Evolutionary conservation across 2,888 invertebrate species (phyloP).

Genomic region (Sinopyrophorus schimmeli): DNA sequence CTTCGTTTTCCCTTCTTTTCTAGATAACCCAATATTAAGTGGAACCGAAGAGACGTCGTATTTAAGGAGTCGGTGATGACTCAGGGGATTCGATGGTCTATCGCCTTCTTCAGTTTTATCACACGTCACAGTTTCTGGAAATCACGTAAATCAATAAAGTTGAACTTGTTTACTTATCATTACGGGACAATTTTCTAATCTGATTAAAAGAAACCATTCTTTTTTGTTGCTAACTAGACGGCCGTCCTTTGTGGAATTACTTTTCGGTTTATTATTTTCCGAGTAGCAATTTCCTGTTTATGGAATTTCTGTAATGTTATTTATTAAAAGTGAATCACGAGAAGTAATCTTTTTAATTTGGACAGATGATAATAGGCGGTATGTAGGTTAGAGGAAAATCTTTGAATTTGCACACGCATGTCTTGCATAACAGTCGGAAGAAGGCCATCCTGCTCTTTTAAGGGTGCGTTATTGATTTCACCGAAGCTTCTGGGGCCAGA

Average conservation of each 20-base stretch:
- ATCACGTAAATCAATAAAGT: conserved; percentile 9
- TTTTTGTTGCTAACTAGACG: background rate
- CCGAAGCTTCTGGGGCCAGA: conserved; percentile 4
- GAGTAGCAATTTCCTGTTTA: conserved; percentile 10
- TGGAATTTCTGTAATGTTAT: conserved; percentile 15
- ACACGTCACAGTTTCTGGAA: conserved; percentile 11
- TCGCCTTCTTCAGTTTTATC: background rate
- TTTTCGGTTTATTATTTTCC: no score
- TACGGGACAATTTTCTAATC: background rate
- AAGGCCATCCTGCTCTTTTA: conserved; percentile 18
- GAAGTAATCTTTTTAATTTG: conserved; percentile 7
- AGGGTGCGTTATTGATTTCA: conserved; percentile 21
- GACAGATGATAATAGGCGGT: conserved; percentile 1
- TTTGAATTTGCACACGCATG: conserved; percentile 13
- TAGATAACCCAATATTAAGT: conserved; percentile 2
- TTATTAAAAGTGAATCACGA: conserved; percentile 12
- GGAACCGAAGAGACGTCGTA: background rate
- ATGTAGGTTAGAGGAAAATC: conserved; percentile 13
- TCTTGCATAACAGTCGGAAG: conserved; percentile 20
- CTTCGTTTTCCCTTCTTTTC: background rate
- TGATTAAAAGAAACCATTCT: conserved; percentile 3
- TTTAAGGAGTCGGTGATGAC: conserved; percentile 3
- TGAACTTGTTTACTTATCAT: conserved; percentile 2
- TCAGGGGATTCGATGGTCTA: conserved; percentile 5
- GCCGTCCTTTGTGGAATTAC: background rate